Evolutionary conservation across 2,888 invertebrate genomes (phyloP).

Genomic region (Aleiodes leptofemur): DNA sequence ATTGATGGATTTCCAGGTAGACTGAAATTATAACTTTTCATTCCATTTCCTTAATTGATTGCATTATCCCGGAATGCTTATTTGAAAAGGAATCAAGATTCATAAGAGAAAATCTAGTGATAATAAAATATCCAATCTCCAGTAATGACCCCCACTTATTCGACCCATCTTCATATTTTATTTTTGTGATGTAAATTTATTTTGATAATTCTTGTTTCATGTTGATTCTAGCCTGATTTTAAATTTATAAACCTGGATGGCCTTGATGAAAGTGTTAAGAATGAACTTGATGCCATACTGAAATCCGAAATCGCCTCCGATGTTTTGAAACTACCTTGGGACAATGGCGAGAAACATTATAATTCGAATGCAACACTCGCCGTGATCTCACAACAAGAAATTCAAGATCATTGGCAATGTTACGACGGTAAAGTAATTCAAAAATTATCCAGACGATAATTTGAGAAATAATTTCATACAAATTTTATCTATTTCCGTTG

Average conservation of each 20-base stretch:
- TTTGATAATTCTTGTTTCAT: neutral
- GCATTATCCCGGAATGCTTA: too few species aligned
- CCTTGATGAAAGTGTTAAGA: slow-evolving; percentile 63
- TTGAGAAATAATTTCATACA: too few species aligned
- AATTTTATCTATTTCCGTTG: too few species aligned
- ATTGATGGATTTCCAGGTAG: too few species aligned
- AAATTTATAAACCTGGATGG: slow-evolving; percentile 67
- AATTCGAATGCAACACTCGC: slow-evolving; percentile 54
- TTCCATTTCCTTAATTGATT: too few species aligned
- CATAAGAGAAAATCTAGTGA: too few species aligned
- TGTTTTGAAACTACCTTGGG: slow-evolving; percentile 68
- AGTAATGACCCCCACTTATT: too few species aligned
- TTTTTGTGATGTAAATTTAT: too few species aligned
- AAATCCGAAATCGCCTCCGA: slow-evolving; percentile 59
- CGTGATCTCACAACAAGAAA: slow-evolving; percentile 54
- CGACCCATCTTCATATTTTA: too few species aligned
- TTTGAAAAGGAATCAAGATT: too few species aligned
- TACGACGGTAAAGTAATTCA: slow-evolving; percentile 63
- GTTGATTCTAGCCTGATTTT: slow-evolving; percentile 63
- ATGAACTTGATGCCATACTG: slow-evolving; percentile 63
- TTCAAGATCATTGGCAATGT: slow-evolving; percentile 64
- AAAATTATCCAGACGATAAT: neutral
- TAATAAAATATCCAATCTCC: too few species aligned
- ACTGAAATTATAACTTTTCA: too few species aligned
- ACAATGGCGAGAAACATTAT: slow-evolving; percentile 61